Evolutionary conservation across 2,797 vertebrate genomes (phyloP).

Genomic region (Pelodytes ibericus): DNA sequence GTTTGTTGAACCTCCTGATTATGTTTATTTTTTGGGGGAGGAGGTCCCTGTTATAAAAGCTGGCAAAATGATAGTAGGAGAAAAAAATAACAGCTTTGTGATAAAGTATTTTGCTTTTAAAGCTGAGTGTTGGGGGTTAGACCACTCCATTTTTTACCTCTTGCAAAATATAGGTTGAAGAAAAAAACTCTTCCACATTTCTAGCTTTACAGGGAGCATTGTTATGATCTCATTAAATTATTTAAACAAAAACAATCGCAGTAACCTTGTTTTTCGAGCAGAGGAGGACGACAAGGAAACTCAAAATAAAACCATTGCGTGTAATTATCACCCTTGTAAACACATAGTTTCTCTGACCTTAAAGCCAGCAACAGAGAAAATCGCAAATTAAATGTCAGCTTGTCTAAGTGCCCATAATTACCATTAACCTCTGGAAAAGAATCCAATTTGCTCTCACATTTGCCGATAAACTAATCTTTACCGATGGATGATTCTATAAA

Average conservation of each 20-base stretch:
- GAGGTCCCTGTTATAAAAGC: no score
- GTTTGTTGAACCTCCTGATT: background rate
- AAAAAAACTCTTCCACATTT: background rate
- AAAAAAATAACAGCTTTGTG: background rate
- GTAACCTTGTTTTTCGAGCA: slow-evolving; percentile 1
- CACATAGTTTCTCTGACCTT: slow-evolving; percentile 53
- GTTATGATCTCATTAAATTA: slow-evolving; percentile 15
- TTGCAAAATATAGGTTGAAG: slow-evolving; percentile 10
- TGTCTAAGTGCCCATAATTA: slow-evolving; percentile 49
- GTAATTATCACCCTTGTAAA: slow-evolving; percentile 42
- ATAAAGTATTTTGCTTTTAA: slow-evolving; percentile 6
- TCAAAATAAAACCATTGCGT: slow-evolving; percentile 36
- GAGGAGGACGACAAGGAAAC: slow-evolving; percentile 4
- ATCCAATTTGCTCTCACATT: slow-evolving; percentile 49
- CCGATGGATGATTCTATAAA: slow-evolving; percentile 40
- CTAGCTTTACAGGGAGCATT: slow-evolving; percentile 1
- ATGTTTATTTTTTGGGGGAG: no score
- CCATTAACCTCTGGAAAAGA: slow-evolving; percentile 51
- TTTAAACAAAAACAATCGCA: background rate
- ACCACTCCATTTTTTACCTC: background rate
- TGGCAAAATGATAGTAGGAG: background rate
- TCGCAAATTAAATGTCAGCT: slow-evolving; percentile 49
- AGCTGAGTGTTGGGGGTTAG: background rate
- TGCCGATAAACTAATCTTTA: slow-evolving; percentile 53
- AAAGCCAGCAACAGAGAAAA: slow-evolving; percentile 50